phyloP scores from a whole-genome alignment of 2,888 invertebrate genomes.

The Diadromus collaris region DNA sequence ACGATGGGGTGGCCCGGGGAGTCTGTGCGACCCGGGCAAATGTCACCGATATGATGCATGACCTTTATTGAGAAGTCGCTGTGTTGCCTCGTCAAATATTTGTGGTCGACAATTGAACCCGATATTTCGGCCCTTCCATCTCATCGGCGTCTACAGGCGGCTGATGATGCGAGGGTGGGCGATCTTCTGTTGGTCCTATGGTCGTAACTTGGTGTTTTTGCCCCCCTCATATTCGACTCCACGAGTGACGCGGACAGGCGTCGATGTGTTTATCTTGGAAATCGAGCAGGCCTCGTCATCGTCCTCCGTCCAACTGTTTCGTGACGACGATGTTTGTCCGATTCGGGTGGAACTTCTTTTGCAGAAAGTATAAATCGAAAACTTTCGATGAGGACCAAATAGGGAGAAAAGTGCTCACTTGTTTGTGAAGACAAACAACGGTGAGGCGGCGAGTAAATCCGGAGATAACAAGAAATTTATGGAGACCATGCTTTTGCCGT shows the following conservation, averaged over 20 bases:
- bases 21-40: constrained; percentile 13
- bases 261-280: constrained; percentile 15
- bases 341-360: not conserved
- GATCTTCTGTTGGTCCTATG: not conserved
- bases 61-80: constrained; percentile 46
- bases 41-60: constrained; percentile 29
- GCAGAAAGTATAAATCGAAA: not conserved
- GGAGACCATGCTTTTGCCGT: not conserved
- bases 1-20: not conserved
- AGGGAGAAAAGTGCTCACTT: not conserved
- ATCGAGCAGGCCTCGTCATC: not conserved
- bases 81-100: constrained; percentile 57
- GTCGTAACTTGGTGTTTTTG: constrained; percentile 17
- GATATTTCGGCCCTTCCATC: not conserved
- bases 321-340: not conserved
- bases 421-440: not conserved
- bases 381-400: not conserved
- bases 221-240: not conserved
- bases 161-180: not conserved
- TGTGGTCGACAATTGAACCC: constrained; percentile 50
- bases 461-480: not conserved
- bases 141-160: not conserved
- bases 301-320: not conserved
- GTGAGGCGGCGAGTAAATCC: not conserved
- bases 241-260: not conserved